Conservation (phyloP, 1,140 invertebrate species). For the Macrosteles quadrilineatus region DNA sequence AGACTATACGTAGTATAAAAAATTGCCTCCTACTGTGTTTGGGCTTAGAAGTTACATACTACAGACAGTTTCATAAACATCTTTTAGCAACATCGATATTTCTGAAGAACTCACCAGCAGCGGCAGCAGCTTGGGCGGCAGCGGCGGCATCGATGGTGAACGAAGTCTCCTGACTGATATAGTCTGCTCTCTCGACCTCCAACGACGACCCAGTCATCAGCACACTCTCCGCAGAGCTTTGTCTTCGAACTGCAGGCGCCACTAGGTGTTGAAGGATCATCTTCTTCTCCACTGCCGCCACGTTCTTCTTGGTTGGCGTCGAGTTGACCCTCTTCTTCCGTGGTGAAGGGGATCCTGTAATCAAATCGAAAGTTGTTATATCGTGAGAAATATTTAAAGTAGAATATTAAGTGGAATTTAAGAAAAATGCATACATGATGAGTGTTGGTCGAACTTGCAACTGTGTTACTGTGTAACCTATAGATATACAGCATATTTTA, state of each 20-base stretch:
- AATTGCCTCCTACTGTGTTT: no score
- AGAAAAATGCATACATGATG: background rate
- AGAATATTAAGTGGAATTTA: conserved; percentile 9
- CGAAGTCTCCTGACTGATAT: conserved; percentile 11
- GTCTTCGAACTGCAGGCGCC: conserved; percentile 48
- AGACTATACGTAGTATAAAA: no score
- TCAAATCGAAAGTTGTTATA: background rate
- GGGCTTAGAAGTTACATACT: no score
- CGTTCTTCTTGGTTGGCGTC: conserved; percentile 66
- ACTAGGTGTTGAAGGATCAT: conserved; percentile 73
- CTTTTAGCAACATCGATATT: no score
- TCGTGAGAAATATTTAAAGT: background rate
- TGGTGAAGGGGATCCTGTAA: conserved; percentile 65
- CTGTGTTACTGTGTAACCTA: no score
- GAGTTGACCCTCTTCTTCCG: conserved; percentile 72
- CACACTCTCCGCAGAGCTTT: conserved; percentile 13
- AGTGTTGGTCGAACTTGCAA: no score
- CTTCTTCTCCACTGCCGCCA: conserved; percentile 66
- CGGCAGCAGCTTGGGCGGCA: background rate
- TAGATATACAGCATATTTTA: no score
- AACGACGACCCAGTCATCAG: background rate
- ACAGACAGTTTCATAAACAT: no score
- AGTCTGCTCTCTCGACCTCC: background rate
- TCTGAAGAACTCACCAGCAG: no score
- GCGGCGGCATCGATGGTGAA: conserved; percentile 12